A percentile compares a stretch with the other conserved stretches of the same genome.
Evolutionary conservation across 2,113 vertebrate genomes (phyloP).

Genomic region (Catagonus wagneri): DNA sequence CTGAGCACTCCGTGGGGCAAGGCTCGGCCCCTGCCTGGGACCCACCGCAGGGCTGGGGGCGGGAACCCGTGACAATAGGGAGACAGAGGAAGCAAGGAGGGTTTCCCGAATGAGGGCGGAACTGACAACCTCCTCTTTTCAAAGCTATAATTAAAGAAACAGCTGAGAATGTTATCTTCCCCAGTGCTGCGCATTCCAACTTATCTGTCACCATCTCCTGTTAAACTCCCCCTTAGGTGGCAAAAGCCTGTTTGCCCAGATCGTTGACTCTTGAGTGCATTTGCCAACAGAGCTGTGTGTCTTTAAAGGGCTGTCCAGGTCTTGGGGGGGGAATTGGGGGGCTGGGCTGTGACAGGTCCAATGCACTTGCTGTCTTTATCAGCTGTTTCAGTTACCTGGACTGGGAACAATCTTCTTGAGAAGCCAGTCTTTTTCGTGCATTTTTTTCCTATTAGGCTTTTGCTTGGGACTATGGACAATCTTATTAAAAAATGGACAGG

Average conservation of each 20-base stretch:
- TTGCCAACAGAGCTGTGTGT: neutral
- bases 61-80: neutral
- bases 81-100: neutral
- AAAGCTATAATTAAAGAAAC: conserved; percentile 67
- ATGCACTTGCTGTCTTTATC: neutral
- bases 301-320: neutral
- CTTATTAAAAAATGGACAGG: neutral
- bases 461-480: neutral
- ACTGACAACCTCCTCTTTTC: conserved; percentile 50
- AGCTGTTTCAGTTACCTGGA: neutral
- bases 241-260: neutral
- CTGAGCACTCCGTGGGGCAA: fast-evolving
- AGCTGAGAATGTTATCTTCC: conserved; percentile 3
- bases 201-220: conserved; percentile 50
- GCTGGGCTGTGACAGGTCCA: neutral
- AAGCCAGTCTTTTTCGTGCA: neutral
- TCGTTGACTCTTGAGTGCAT: neutral
- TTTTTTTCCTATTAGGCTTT: neutral
- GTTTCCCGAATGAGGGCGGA: conserved; percentile 17
- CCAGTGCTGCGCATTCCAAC: conserved; percentile 38
- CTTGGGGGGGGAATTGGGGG: neutral
- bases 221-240: conserved; percentile 52
- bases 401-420: neutral
- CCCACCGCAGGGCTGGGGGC: fast-evolving
- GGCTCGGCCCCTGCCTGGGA: neutral